A percentile compares a stretch with the other conserved stretches of the same genome.
Conservation (phyloP, 2,888 invertebrate species). For the Halictus ligatus region DNA sequence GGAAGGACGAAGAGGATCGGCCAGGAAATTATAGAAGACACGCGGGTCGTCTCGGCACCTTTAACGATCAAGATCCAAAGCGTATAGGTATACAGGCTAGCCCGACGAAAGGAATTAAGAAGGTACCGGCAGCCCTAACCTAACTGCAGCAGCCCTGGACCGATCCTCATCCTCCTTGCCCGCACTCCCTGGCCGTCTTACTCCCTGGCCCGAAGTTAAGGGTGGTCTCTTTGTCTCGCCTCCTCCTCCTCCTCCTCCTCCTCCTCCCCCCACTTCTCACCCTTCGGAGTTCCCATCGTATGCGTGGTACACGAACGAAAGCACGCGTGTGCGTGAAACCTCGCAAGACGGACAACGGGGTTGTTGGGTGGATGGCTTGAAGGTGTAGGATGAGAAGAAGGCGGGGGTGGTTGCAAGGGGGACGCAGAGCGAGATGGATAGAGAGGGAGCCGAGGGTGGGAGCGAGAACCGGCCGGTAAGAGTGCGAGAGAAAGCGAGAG, state of each 20-base stretch:
- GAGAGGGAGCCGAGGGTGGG: constrained; percentile 53
- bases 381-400: constrained; percentile 68
- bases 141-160: constrained; percentile 75
- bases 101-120: constrained; percentile 74
- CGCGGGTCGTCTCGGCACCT: constrained; percentile 55
- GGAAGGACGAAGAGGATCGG: constrained; percentile 39
- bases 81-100: constrained; percentile 64
- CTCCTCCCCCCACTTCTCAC: constrained; percentile 40
- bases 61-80: constrained; percentile 70
- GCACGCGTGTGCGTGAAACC: constrained; percentile 79
- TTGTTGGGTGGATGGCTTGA: constrained; percentile 72
- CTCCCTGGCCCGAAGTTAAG: constrained; percentile 76
- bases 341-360: constrained; percentile 81
- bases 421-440: constrained; percentile 36
- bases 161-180: constrained; percentile 67
- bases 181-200: constrained; percentile 69
- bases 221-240: constrained; percentile 79
- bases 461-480: constrained; percentile 40
- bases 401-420: constrained; percentile 66
- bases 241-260: constrained; percentile 18
- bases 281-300: constrained; percentile 52
- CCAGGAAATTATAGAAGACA: constrained; percentile 38
- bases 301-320: constrained; percentile 71
- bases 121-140: constrained; percentile 72
- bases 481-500: constrained; percentile 53